These are phyloP conservation scores for Telenomus remus DNA, from an alignment of 1,140 invertebrate genomes.

Conservation along the genomic window DNA sequence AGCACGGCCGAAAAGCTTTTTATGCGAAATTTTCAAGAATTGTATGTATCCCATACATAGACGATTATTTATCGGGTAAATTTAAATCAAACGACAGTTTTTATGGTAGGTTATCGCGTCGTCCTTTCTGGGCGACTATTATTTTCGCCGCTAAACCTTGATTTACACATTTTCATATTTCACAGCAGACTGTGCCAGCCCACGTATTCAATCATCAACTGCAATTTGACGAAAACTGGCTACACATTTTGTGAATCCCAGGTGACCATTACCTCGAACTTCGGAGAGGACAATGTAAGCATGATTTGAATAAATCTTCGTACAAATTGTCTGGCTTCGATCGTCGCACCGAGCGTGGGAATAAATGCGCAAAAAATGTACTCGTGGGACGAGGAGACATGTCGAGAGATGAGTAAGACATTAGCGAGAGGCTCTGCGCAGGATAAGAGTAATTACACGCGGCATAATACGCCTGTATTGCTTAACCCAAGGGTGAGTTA, in stretches of 20 bases:
- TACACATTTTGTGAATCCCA: background rate
- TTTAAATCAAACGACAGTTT: no score
- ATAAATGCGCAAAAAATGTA: slow-evolving; percentile 17
- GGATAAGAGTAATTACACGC: slow-evolving; percentile 65
- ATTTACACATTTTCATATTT: background rate
- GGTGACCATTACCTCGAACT: background rate
- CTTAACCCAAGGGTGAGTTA: slow-evolving; percentile 36
- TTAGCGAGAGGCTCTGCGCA: slow-evolving; percentile 49
- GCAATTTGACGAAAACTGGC: background rate
- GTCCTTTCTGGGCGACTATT: background rate
- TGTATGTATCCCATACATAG: no score
- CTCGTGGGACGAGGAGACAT: slow-evolving; percentile 13
- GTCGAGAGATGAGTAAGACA: slow-evolving; percentile 44
- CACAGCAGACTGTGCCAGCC: background rate
- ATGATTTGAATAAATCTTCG: slow-evolving; percentile 1
- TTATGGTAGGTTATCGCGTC: background rate
- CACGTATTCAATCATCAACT: background rate
- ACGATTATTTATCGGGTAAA: no score
- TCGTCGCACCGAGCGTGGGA: slow-evolving; percentile 39
- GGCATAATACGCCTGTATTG: slow-evolving; percentile 53
- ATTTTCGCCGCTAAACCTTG: background rate
- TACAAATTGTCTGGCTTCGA: slow-evolving; percentile 2
- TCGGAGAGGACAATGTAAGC: background rate
- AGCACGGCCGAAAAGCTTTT: no score
- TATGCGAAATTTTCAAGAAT: no score